Percentiles rank a stretch among this genome's conserved stretches.
phyloP scores from a whole-genome alignment of 2,888 invertebrate genomes.

The Acronicta alni region DNA sequence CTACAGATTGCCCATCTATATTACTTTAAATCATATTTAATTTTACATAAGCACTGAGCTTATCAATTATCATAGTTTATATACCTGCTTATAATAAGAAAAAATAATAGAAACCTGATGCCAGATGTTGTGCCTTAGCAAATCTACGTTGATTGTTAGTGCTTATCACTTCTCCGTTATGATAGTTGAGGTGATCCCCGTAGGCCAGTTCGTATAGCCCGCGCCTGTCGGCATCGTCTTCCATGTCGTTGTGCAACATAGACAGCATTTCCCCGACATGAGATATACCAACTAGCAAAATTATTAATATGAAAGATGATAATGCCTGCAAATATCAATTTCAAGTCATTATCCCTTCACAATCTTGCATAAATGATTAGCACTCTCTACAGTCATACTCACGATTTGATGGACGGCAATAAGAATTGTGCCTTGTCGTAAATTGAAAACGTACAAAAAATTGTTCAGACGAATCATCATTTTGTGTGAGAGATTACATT shows the following conservation, averaged over 20 bases:
- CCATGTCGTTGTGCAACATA: slow-evolving; percentile 86
- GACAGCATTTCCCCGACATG: slow-evolving; percentile 85
- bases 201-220: slow-evolving; percentile 78
- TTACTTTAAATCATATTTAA: neutral
- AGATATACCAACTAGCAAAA: slow-evolving; percentile 84
- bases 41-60: too few relatives aligned
- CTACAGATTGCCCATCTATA: too few relatives aligned
- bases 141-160: slow-evolving; percentile 87
- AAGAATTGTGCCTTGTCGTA: slow-evolving; percentile 87
- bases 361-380: slow-evolving; percentile 1
- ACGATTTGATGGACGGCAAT: slow-evolving; percentile 89
- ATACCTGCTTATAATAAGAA: slow-evolving; percentile 1
- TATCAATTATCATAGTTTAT: neutral
- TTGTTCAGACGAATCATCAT: slow-evolving; percentile 84
- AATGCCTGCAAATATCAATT: slow-evolving; percentile 73
- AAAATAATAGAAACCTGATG: slow-evolving; percentile 74
- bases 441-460: slow-evolving; percentile 86
- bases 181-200: slow-evolving; percentile 74
- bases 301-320: slow-evolving; percentile 83
- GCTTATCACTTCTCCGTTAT: slow-evolving; percentile 80
- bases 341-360: neutral
- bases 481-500: slow-evolving; percentile 81
- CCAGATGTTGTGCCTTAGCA: slow-evolving; percentile 84
- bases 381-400: slow-evolving; percentile 66
- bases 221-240: slow-evolving; percentile 83